A percentile compares a stretch with the other conserved stretches of the same genome.
Conservation (phyloP, 2,113 vertebrate species). For the Pseudorhombus dupliciocellatus region DNA sequence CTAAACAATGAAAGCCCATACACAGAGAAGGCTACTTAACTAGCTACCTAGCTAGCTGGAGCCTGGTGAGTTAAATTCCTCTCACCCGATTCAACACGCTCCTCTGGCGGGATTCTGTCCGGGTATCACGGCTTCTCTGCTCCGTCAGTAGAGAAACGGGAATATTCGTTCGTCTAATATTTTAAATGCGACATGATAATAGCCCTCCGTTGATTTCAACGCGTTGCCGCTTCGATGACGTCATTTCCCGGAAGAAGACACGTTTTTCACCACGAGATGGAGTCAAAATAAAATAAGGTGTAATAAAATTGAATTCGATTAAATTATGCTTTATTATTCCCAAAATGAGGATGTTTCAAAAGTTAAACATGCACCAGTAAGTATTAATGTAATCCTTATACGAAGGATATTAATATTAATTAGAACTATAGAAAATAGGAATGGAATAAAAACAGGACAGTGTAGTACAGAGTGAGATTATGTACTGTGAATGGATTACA, state of each 20-base stretch:
- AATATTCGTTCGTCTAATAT: neutral
- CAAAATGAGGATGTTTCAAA: too few relatives aligned
- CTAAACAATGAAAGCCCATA: neutral
- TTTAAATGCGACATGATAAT: conserved; percentile 30
- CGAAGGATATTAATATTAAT: too few relatives aligned
- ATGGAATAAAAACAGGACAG: too few relatives aligned
- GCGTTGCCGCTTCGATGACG: conserved; percentile 11
- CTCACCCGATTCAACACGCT: neutral
- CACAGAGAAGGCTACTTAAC: neutral
- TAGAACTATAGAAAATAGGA: too few relatives aligned
- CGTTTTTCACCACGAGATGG: conserved; percentile 39
- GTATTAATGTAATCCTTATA: too few relatives aligned
- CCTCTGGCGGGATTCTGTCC: neutral
- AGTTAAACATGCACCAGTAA: too few relatives aligned
- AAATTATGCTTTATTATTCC: too few relatives aligned
- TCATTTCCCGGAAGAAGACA: conserved; percentile 41
- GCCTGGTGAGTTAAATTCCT: neutral
- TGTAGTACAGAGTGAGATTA: too few relatives aligned
- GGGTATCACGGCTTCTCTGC: neutral
- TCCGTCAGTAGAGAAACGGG: too few relatives aligned
- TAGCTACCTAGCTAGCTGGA: neutral
- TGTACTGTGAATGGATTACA: too few relatives aligned
- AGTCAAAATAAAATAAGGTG: neutral
- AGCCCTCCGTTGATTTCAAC: neutral
- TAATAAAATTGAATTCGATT: too few relatives aligned